Base-by-base conservation (phyloP, 2,888 invertebrate species). In the Tryphoninae sp. region DNA sequence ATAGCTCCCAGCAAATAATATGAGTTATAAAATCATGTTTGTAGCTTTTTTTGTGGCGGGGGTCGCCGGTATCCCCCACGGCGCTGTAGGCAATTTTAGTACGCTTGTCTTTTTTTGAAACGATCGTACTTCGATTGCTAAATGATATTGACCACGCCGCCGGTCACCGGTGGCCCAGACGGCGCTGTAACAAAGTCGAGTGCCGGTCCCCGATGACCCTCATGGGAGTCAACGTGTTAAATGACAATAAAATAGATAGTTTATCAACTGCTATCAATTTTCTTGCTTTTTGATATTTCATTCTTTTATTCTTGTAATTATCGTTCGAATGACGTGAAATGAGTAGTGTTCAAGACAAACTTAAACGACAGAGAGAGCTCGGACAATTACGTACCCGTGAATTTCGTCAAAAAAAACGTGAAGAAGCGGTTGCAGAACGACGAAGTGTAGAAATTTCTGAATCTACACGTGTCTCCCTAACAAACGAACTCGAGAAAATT, bases 181-280 rank as follows among this genome's bases (percentile, higher is more conserved):
- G 1, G 19, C 19, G 19, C 1, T 3, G 26, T 26, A 26, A 1
- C 26, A 3, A 26, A 26, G 3, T 26, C 26, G 26, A 26, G 3
- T 26, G 19, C 19, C 19, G 19, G 19, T 19, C 19, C 1, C 1
- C 19, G 19, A 1, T 19, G 19, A 19, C 19, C 19, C 19, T 1
- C 19, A 19, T 1, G 19, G 19, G 1, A 19, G 19, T 19, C 19
- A 19, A 19, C 26, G 3, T 26, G 26, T 26, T 61, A 23, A 61
- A 61, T 61, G 61, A 61, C 13, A 59, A 59, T 59, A 59, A 59
- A 59, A 59, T 59, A 23, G 26, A 59, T 59, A 59, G 59, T 59
- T 59, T 59, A 2, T 59, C 26, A 59, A 59, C 59, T 59, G 59
- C 22, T 22, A 26, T 59, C 23, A 26, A 23, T 59, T 59, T 59